phyloP scores from a whole-genome alignment of 1,140 invertebrate genomes.

The Riptortus pedestris region DNA sequence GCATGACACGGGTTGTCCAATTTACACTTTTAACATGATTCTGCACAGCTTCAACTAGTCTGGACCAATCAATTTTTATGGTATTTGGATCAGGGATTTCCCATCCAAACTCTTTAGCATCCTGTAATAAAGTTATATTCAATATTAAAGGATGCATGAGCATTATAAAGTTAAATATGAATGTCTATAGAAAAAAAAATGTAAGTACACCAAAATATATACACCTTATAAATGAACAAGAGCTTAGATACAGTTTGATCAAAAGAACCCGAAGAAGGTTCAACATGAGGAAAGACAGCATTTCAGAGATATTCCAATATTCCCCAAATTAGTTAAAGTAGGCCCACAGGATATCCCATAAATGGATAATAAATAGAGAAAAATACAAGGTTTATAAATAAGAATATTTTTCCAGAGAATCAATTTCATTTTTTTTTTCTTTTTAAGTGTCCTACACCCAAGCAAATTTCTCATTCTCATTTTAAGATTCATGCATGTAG shows the following conservation, averaged over 20 bases:
- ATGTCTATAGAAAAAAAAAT: background rate
- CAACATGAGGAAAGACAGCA: too few species aligned
- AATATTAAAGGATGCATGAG: background rate
- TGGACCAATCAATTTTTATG: conserved; percentile 60
- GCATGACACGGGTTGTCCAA: conserved; percentile 79
- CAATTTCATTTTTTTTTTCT: too few species aligned
- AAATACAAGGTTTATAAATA: too few species aligned
- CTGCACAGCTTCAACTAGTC: conserved; percentile 60
- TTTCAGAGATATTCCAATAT: too few species aligned
- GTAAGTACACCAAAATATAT: background rate
- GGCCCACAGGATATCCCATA: too few species aligned
- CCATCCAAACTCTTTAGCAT: conserved; percentile 73
- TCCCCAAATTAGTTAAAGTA: too few species aligned
- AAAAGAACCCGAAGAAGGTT: too few species aligned
- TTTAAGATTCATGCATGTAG: too few species aligned
- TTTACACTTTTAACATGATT: conserved; percentile 84
- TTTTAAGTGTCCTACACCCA: too few species aligned
- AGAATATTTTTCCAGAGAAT: too few species aligned
- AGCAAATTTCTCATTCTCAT: too few species aligned
- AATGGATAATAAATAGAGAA: too few species aligned
- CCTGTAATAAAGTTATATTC: conserved; percentile 40
- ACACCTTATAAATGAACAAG: background rate
- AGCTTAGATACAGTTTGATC: background rate
- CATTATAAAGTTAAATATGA: background rate
- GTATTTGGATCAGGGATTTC: conserved; percentile 51